Base-by-base conservation (phyloP, 2,797 vertebrate species). In the Setipinna tenuifilis region DNA sequence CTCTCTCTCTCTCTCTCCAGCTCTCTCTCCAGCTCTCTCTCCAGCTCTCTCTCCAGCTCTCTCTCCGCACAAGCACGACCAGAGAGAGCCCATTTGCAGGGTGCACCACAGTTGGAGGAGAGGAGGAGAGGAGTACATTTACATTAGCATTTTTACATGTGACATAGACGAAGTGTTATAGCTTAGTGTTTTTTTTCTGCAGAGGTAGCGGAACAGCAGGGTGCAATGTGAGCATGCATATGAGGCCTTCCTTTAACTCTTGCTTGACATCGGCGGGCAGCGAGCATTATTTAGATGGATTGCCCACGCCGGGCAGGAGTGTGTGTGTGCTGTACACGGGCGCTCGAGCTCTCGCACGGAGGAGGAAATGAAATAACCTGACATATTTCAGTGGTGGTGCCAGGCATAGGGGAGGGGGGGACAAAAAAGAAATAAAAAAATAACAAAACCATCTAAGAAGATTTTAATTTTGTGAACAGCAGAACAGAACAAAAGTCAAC, bases 401-500 rank as follows among this genome's bases (percentile, higher is more conserved):
- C 12, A 35, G 25, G 28, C 4, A 31, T 3, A 17, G 7, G 50
- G 50, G 9, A 54, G 14, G 1, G 9, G 88, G 86, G 84, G 71
- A 25, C 12, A 6, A 9, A 25, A n/a, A 6, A 16, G 7, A 59
- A 35, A 59, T 87, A 85, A 31, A 86, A 83, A 61, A 35, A 59
- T 87, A 85, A 31, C 85, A 83, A 61, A 21, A 59, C 2, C 3
- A 75, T 75, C 57, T 48, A 90, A 90, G 87, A 87, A 17, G 62
- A 91, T 89, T 91, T 93, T 92, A 91, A 93, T 93, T 91, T 90
- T 75, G 68, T 35, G 68, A 75, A 75, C 28, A 41, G 25, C 25
- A 68, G 89, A 89, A 89, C 88, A 85, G 90, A 90, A 91, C 90
- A 92, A 91, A 71, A 28, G 28, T 31, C 6, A 71, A 31, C 14